Evolutionary conservation across 2,888 invertebrate genomes (phyloP), one percentile per base, ranked within the genome.

Genomic region (Copidosoma aretas): DNA sequence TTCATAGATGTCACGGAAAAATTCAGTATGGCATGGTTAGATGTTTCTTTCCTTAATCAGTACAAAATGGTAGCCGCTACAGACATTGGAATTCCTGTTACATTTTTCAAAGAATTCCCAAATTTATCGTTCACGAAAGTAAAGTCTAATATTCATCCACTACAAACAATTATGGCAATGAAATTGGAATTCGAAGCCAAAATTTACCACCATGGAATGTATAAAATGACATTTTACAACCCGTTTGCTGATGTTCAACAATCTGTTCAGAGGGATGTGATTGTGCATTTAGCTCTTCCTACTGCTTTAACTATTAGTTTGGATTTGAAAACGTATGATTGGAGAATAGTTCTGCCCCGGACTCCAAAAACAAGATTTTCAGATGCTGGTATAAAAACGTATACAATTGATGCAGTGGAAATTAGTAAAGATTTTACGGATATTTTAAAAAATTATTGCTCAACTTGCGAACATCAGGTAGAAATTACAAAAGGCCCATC

Each of bases 191-290:
- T 80, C 22, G 80, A 83, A 22, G 67, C 74, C n/a, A 76, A 75
- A 32, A 62, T 76, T 10, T 82, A 82, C 81, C 75, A 73, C n/a
- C 81, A 84, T 63, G 78, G 78, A 0, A 77, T 78, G 32, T 77
- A 80, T 60, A 80, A 78, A 25, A 78, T 86, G 71, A 76, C 78
- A n/a, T 76, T 85, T 58, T 85, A 85, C 75, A 86, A 86, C 78
- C 85, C 86, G 0, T 75, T 86, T 58, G 76, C 76, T 5, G 83
- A 86, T 72, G 73, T 80, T 32, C 84, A 82, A 83, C 86, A 86
- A 72, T 83, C 84, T 14, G 73, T 85, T 62, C 75, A 77, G 39
- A 79, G 81, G 63, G 73, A 78, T 4, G 75, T 78, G 5, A 71
- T 79, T 0, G 71, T 76, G 12, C 84, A 85, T 62, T 46, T 72